Evolutionary conservation across 2,888 invertebrate species (phyloP).

Genomic region (Thymelicus sylvestris): DNA sequence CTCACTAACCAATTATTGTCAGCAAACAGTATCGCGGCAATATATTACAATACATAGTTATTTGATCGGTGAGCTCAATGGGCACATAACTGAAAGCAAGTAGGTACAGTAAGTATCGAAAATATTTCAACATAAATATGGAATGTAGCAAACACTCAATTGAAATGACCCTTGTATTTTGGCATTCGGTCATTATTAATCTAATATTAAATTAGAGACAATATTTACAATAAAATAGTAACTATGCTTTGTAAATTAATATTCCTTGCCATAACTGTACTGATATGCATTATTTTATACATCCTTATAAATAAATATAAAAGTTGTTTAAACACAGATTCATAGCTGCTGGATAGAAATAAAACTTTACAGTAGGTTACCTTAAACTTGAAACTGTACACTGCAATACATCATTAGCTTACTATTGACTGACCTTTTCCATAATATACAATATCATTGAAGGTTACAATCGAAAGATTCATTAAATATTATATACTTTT

Average conservation of each 20-base stretch:
- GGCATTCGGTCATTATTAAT: slow-evolving; percentile 73
- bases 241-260: slow-evolving; percentile 80
- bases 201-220: slow-evolving; percentile 81
- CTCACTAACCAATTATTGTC: slow-evolving; percentile 67
- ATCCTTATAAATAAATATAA: slow-evolving; percentile 78
- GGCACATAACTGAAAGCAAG: slow-evolving; percentile 51
- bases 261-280: slow-evolving; percentile 77
- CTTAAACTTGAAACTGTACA: slow-evolving; percentile 77
- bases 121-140: slow-evolving; percentile 84
- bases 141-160: slow-evolving; percentile 84
- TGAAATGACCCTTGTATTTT: slow-evolving; percentile 77
- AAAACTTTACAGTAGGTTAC: slow-evolving; percentile 74
- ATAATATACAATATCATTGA: slow-evolving; percentile 72
- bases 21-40: slow-evolving; percentile 48
- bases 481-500: slow-evolving; percentile 80
- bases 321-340: slow-evolving; percentile 84
- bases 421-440: slow-evolving; percentile 68
- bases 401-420: slow-evolving; percentile 74
- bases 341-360: slow-evolving; percentile 79
- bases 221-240: slow-evolving; percentile 83
- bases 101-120: slow-evolving; percentile 66
- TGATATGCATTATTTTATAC: slow-evolving; percentile 79
- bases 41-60: slow-evolving; percentile 38
- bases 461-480: slow-evolving; percentile 76
- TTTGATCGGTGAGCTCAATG: slow-evolving; percentile 37